Conservation (phyloP, 2,888 invertebrate genomes). For the Aricia artaxerxes region DNA sequence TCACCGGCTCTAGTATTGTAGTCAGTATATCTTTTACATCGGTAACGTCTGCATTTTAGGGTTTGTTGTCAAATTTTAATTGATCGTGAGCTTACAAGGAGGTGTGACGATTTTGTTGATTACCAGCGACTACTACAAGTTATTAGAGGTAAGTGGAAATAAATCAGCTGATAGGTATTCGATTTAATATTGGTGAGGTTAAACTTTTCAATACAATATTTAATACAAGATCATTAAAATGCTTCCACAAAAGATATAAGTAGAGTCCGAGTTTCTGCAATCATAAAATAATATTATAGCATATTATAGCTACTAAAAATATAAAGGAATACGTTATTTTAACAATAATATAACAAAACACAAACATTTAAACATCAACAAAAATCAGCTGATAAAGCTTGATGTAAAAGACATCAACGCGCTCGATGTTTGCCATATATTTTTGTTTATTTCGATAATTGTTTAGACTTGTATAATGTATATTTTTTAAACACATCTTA, state of each 20-base stretch:
- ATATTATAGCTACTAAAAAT: neutral
- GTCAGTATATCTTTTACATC: constrained; percentile 68
- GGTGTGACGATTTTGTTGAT: constrained; percentile 45
- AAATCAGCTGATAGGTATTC: neutral
- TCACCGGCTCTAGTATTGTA: constrained; percentile 61
- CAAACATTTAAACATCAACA: neutral
- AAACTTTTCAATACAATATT: too few species aligned
- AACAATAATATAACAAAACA: too few species aligned
- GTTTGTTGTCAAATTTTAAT: constrained; percentile 59
- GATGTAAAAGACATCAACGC: constrained; percentile 32
- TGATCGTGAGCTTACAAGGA: constrained; percentile 53
- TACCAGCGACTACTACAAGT: neutral
- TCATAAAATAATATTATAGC: neutral
- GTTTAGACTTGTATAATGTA: too few species aligned
- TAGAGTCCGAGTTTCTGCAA: neutral
- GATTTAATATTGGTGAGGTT: neutral
- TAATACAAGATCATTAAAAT: too few species aligned
- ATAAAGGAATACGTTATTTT: too few species aligned
- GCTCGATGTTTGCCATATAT: neutral
- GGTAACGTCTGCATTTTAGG: constrained; percentile 68
- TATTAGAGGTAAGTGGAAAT: neutral
- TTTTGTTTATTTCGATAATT: too few species aligned
- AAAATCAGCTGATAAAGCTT: neutral
- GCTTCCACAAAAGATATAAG: neutral
- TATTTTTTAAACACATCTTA: too few species aligned